phyloP scores from a whole-genome alignment of 2,888 invertebrate genomes.

The Cheilosia scutellata region DNA sequence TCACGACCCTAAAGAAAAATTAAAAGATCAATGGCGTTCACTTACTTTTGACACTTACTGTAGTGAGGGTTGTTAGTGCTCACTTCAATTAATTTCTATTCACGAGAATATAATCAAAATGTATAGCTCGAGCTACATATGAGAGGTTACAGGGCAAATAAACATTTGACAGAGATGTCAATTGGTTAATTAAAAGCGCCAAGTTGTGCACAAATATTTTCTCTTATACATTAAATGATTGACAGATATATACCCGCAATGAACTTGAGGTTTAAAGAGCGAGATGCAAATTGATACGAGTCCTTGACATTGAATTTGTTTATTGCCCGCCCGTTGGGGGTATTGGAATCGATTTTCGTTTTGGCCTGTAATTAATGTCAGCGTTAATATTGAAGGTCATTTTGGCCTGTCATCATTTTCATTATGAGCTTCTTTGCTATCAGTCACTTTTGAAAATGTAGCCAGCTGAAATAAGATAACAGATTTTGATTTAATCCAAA shows the following conservation, averaged over 20 bases:
- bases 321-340: too few species aligned
- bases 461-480: background rate
- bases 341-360: too few species aligned
- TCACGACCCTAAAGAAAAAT: too few species aligned
- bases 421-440: background rate
- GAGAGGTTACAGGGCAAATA: background rate
- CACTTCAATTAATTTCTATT: background rate
- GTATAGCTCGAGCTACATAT: background rate
- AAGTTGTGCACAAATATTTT: background rate
- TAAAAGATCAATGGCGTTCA: too few species aligned
- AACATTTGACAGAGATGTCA: background rate
- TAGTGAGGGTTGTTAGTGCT: background rate
- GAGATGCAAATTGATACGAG: too few species aligned
- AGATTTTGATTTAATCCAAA: constrained; percentile 1
- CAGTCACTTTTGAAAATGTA: background rate
- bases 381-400: too few species aligned
- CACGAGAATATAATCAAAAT: too few species aligned
- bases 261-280: too few species aligned
- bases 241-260: background rate
- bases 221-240: background rate
- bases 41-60: background rate
- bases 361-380: too few species aligned
- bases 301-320: too few species aligned
- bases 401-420: background rate
- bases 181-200: background rate